Percentiles rank a stretch among this genome's conserved stretches.
These are phyloP conservation scores for Hydrolagus colliei DNA, from an alignment of 2,797 vertebrate species.

Conservation along the genomic window DNA sequence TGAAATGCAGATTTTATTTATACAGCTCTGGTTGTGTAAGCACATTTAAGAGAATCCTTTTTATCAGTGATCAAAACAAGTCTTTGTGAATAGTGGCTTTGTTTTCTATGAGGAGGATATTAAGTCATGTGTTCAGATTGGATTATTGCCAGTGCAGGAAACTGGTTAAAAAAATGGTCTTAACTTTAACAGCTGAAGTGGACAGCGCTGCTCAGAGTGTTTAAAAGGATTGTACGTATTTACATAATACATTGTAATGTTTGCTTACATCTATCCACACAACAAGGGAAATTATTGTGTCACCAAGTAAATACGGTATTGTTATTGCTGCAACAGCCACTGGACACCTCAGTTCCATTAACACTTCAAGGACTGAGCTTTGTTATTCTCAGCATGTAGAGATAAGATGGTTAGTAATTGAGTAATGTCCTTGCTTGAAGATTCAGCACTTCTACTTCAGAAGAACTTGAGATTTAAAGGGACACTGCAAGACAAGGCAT, in stretches of 20 bases:
- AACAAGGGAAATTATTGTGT: background rate
- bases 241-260: background rate
- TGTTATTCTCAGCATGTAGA: background rate
- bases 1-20: background rate
- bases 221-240: background rate
- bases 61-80: conserved; percentile 21
- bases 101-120: conserved; percentile 25
- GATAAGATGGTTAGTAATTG: background rate
- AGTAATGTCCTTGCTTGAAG: background rate
- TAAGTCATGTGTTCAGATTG: conserved; percentile 27
- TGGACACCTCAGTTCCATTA: background rate
- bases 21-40: background rate
- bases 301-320: background rate
- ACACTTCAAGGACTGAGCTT: background rate
- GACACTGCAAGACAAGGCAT: no score
- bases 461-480: background rate
- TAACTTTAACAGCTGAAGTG: background rate
- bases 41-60: conserved; percentile 1
- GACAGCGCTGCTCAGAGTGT: background rate
- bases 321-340: background rate
- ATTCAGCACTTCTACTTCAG: background rate
- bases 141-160: conserved; percentile 24
- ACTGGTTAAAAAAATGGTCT: background rate
- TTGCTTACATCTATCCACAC: background rate
- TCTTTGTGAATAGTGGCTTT: conserved; percentile 21